Evolutionary conservation across 2,113 vertebrate species (phyloP).

Genomic region (Strigops habroptila): DNA sequence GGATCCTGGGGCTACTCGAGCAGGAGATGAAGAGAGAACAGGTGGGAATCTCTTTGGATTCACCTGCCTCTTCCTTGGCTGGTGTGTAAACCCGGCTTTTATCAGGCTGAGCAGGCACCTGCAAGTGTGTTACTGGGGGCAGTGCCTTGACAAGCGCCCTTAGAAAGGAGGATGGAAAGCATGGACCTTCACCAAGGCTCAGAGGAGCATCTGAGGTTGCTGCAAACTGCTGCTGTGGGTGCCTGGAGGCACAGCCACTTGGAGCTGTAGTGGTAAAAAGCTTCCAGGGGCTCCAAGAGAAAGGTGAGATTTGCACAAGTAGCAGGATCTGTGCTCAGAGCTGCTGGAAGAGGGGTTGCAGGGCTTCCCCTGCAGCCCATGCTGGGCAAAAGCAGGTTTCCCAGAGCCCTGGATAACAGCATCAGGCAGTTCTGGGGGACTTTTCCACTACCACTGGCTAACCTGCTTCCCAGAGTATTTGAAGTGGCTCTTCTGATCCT

Average conservation of each 20-base stretch:
- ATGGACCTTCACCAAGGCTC: background rate
- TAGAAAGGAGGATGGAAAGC: background rate
- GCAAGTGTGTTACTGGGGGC: background rate
- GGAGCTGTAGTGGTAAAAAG: background rate
- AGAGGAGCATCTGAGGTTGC: background rate
- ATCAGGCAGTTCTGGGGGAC: background rate
- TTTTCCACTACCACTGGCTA: background rate
- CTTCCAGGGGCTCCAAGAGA: background rate
- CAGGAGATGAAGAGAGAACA: background rate
- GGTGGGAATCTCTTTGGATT: fast-evolving
- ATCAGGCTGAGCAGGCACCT: background rate
- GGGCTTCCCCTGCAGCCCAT: background rate
- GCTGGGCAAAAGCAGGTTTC: background rate
- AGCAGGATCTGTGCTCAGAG: background rate
- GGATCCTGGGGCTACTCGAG: background rate
- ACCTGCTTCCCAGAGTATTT: background rate
- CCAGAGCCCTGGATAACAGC: background rate
- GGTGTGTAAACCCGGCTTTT: background rate
- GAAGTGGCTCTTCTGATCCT: background rate
- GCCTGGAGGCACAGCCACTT: background rate
- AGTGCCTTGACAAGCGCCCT: background rate
- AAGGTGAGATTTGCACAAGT: background rate
- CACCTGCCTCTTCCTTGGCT: background rate
- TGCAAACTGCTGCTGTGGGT: background rate
- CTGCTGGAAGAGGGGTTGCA: background rate